Base-by-base conservation (phyloP, 2,113 vertebrate species). In the Scomber scombrus region DNA sequence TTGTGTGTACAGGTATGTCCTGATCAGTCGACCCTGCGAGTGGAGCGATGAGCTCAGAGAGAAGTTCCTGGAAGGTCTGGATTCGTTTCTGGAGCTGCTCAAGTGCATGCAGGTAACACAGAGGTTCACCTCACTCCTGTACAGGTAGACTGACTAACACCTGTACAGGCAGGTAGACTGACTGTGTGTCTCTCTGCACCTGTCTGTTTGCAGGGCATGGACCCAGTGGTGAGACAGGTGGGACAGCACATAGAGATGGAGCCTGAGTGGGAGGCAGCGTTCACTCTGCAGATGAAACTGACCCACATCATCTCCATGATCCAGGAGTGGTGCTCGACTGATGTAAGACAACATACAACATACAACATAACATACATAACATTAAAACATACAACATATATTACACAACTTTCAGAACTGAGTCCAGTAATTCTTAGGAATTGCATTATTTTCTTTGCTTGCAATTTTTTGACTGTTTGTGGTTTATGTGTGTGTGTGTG, bases 201-300 rank as follows among this genome's bases (percentile, higher is more conserved):
- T 13, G 16, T 57, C 15, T 26, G 19, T 57, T n/a, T 55, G 49
- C 86, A 99, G 98, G 98, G 97, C 15, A 99, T 99, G 98, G 98
- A 99, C 90, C 97, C 98, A 0, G 96, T 99, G 88, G 96, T 97
- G 46, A 95, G 98, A 46, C 98, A 99, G 93, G 97, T 99, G 54
- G 98, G 98, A 8, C 98, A 99, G 66, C 98, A 99, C 90, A 99
- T 99, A n/a, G 98, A 99, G 94, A 98, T 99, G 98, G 98, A 99
- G 90, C 98, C 98, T 0, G 98, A 99, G 64, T 99, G 98, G 98
- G 98, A 99, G 92, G 97, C 98, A 16, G 98, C 98, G 3, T 99
- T 99, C 88, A 98, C 97, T 0, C 93, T 99, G 54, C 98, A 99
- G 85, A 99, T 99, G 97, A 99, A 99, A 75, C 93, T 99, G 71